phyloP scores from a whole-genome alignment of 2,797 vertebrate species.

The Yasuhikotakia modesta region DNA sequence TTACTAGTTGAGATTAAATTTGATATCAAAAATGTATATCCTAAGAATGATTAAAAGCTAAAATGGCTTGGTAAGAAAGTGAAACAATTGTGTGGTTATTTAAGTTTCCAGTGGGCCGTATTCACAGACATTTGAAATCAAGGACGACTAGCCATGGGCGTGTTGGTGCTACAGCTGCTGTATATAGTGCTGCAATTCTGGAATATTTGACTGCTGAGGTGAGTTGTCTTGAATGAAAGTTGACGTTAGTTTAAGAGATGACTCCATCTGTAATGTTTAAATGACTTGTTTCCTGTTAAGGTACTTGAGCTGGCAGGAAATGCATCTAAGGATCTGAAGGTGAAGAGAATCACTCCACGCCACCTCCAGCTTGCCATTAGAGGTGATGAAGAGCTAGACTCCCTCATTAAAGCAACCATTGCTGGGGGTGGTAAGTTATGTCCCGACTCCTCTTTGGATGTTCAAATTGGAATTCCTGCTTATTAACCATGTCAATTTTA shows the following conservation, averaged over 20 bases:
- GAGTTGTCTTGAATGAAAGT: conserved; percentile 20
- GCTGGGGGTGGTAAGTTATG: conserved; percentile 78
- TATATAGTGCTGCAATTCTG: conserved; percentile 82
- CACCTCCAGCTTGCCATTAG: conserved; percentile 84
- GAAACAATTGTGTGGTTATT: not conserved
- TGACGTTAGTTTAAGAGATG: too few relatives aligned
- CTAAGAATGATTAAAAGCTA: too few relatives aligned
- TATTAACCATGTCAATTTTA: not conserved
- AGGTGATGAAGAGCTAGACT: conserved; percentile 83
- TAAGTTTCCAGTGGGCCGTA: conserved; percentile 82
- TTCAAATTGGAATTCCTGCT: not conserved
- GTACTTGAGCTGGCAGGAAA: conserved; percentile 83
- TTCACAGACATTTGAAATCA: conserved; percentile 82
- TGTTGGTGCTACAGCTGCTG: conserved; percentile 82
- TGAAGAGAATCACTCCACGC: conserved; percentile 82
- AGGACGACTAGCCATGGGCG: conserved; percentile 83
- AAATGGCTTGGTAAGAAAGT: too few relatives aligned
- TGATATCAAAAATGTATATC: too few relatives aligned
- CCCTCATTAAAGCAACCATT: conserved; percentile 83
- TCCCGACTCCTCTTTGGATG: not conserved
- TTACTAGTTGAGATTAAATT: too few relatives aligned
- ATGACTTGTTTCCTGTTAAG: conserved; percentile 54
- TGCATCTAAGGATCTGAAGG: conserved; percentile 83
- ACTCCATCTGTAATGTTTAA: not conserved
- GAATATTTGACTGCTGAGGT: conserved; percentile 96